phyloP scores from a whole-genome alignment of 2,888 invertebrate species.

The Cepaea hortensis region DNA sequence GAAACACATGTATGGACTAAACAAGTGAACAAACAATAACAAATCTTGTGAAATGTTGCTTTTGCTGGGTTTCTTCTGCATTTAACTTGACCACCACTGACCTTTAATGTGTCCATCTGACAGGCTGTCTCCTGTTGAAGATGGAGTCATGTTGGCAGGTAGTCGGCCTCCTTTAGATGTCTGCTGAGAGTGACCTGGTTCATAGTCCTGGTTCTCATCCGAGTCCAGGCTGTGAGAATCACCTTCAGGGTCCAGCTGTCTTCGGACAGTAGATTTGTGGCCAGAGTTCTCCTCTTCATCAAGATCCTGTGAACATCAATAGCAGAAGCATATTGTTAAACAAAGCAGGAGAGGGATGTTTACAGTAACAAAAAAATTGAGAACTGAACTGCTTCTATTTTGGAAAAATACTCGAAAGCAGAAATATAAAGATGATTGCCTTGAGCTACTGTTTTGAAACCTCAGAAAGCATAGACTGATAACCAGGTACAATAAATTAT shows the following conservation, averaged over 20 bases:
- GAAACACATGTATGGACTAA: too few relatives aligned
- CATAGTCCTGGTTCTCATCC: conserved; percentile 74
- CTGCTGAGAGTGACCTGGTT: conserved; percentile 70
- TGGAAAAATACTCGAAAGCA: too few relatives aligned
- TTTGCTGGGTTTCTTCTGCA: conserved; percentile 77
- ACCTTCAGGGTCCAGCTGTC: conserved; percentile 53
- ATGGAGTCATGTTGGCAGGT: conserved; percentile 80
- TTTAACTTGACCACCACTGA: conserved; percentile 82
- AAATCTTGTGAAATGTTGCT: conserved; percentile 70
- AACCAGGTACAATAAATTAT: too few relatives aligned
- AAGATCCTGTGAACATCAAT: conserved; percentile 53
- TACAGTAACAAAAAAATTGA: neutral
- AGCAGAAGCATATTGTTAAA: neutral
- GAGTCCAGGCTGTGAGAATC: conserved; percentile 63
- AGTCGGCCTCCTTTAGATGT: conserved; percentile 33
- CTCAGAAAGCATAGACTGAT: too few relatives aligned
- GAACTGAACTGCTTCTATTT: too few relatives aligned
- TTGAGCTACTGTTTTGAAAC: too few relatives aligned
- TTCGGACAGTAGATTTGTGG: conserved; percentile 20
- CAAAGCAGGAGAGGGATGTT: neutral
- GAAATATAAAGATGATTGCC: too few relatives aligned
- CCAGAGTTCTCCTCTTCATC: conserved; percentile 54
- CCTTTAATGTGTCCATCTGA: conserved; percentile 83
- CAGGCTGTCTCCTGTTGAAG: conserved; percentile 90
- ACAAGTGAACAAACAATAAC: too few relatives aligned